Conservation (phyloP, 2,797 vertebrate species). For the Knipowitschia caucasica region DNA sequence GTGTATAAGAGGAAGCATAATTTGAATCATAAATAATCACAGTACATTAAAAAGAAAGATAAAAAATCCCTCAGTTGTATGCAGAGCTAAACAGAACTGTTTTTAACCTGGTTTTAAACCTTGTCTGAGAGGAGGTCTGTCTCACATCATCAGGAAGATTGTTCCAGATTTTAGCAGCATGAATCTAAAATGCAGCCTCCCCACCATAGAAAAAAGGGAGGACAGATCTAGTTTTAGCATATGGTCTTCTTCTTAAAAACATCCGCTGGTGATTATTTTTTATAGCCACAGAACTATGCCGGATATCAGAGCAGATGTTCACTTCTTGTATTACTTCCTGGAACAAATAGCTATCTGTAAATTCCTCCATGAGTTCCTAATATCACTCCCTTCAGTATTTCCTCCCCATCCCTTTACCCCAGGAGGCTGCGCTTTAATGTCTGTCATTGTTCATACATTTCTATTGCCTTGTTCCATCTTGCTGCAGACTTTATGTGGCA, state of each 20-base stretch:
- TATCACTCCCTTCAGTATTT: constrained; percentile 36
- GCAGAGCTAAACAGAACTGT: too few species aligned
- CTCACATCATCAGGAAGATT: too few species aligned
- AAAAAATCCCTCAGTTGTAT: too few species aligned
- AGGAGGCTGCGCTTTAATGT: constrained; percentile 26
- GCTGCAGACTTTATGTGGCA: constrained; percentile 50
- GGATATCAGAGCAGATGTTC: constrained; percentile 1
- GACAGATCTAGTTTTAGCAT: too few species aligned
- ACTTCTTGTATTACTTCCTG: constrained; percentile 2
- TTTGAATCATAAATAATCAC: too few species aligned
- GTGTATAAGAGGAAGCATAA: too few species aligned
- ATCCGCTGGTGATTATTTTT: neutral
- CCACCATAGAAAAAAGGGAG: too few species aligned
- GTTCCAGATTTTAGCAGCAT: too few species aligned
- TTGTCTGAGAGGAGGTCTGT: too few species aligned
- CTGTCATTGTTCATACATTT: constrained; percentile 47
- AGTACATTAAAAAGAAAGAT: too few species aligned
- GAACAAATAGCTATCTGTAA: constrained; percentile 18
- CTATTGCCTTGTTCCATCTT: constrained; percentile 42
- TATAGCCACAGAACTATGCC: neutral
- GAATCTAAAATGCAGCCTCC: too few species aligned
- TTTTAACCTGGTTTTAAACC: too few species aligned
- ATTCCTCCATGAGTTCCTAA: constrained; percentile 31
- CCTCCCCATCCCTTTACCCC: constrained; percentile 31
- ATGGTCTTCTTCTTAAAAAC: neutral